Percentiles rank a stretch among this genome's conserved stretches.
These are phyloP conservation scores for Spodoptera frugiperda DNA, from an alignment of 1,140 invertebrate species.

Conservation along the genomic window DNA sequence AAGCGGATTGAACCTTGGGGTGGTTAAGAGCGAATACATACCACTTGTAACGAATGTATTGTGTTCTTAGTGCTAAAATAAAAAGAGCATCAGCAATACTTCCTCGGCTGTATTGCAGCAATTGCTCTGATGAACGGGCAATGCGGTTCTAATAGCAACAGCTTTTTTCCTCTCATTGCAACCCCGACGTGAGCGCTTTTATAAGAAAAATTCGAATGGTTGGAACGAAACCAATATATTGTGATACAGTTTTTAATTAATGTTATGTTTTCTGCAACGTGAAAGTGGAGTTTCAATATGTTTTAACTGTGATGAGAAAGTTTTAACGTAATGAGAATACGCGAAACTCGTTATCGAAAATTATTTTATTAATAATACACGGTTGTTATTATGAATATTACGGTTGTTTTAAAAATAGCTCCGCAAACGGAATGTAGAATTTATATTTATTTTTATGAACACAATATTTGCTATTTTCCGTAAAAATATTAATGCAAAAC, in stretches of 20 bases:
- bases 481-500: neutral
- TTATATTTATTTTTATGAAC: neutral
- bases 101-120: slow-evolving; percentile 68
- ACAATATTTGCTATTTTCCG: too few relatives aligned
- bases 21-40: slow-evolving; percentile 64
- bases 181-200: slow-evolving; percentile 62
- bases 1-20: slow-evolving; percentile 68
- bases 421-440: neutral
- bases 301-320: slow-evolving; percentile 33
- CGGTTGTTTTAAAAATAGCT: neutral
- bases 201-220: slow-evolving; percentile 64
- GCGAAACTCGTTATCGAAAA: slow-evolving; percentile 30
- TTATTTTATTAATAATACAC: slow-evolving; percentile 5
- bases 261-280: slow-evolving; percentile 38
- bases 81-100: slow-evolving; percentile 68
- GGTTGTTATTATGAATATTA: neutral
- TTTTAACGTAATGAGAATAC: slow-evolving; percentile 44
- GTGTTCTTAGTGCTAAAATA: slow-evolving; percentile 77
- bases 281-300: slow-evolving; percentile 31
- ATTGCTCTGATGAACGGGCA: slow-evolving; percentile 79
- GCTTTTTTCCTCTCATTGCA: slow-evolving; percentile 66
- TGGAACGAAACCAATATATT: slow-evolving; percentile 58
- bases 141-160: slow-evolving; percentile 76
- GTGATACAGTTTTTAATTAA: slow-evolving; percentile 51
- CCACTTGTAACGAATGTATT: slow-evolving; percentile 77